Evolutionary conservation across 1,140 invertebrate species (phyloP), one percentile per base, ranked within the genome.

Genomic region (Zaprionus capensis): DNA sequence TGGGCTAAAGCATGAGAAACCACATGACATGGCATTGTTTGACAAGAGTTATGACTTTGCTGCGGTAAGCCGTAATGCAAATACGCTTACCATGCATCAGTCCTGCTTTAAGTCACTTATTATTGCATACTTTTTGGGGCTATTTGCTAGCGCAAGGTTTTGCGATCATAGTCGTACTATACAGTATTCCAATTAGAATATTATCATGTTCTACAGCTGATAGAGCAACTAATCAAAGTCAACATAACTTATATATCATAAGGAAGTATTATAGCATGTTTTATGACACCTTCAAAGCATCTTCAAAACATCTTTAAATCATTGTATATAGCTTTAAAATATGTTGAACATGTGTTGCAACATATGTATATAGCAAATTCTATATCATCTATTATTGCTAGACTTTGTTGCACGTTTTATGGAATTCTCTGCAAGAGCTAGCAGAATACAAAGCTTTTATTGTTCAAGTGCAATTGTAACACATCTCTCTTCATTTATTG

Each of bases 11-110:
- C 12, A 14, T 31, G 61, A 49, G 44, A 63, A 28, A 17, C 24
- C 41, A 51, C 9, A 24, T 49, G 59, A 51, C 9, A 24, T 31
- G 59, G 11, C 17, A 49, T 62, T 66, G 20, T 28, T 55, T 26
- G 22, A 3, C 6, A 59, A 59, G 7, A 41, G 22, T 22, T 59
- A 41, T 59, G 57, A 12, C 11, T 24, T 12, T 7, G 22, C 20
- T 51, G 22, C 11, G 46, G 20, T 24, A 2, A 51, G 2, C 20
- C 46, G 4, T 51, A 51, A 24, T 24, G 46, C 20, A 51, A 51
- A 51, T 51, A 51, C 46, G 20, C 20, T 24, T 4, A 24, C n/a
- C 7, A 46, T 1, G 41, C 4, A 51, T n/a, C 20, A 51, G 0
- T 46, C n/a, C 5, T n/a, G 46, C 20, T 12, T 51, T 2, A 24